These are phyloP conservation scores for Morinoia aosen DNA, from an alignment of 2,888 invertebrate genomes.

Conservation along the genomic window DNA sequence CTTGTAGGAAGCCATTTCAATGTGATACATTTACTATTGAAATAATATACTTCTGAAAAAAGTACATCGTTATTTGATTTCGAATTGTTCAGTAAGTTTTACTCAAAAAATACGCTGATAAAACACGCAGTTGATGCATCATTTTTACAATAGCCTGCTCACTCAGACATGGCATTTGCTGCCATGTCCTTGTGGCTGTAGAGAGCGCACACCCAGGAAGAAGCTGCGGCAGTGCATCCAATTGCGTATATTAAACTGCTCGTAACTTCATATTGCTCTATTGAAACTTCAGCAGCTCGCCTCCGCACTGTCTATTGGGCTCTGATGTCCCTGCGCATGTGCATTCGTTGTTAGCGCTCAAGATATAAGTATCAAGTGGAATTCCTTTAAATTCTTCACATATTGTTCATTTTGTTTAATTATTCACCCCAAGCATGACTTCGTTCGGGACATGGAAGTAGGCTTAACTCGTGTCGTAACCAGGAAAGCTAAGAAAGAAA, in stretches of 20 bases:
- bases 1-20: too few relatives aligned
- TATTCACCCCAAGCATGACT: not conserved
- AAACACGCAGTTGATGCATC: too few relatives aligned
- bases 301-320: not conserved
- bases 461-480: not conserved
- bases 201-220: not conserved
- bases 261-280: not conserved
- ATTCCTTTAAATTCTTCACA: too few relatives aligned
- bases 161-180: not conserved
- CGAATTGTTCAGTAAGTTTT: too few relatives aligned
- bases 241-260: not conserved
- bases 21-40: too few relatives aligned
- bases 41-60: too few relatives aligned
- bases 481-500: not conserved
- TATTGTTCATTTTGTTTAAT: not conserved
- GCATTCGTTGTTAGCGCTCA: not conserved
- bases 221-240: not conserved
- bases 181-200: not conserved
- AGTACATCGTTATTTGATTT: too few relatives aligned
- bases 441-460: not conserved
- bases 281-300: not conserved
- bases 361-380: not conserved
- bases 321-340: not conserved
- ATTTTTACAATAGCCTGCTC: not conserved
- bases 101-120: too few relatives aligned